Base-by-base conservation (phyloP, 2,888 invertebrate species). In the Drosophila prolongata region DNA sequence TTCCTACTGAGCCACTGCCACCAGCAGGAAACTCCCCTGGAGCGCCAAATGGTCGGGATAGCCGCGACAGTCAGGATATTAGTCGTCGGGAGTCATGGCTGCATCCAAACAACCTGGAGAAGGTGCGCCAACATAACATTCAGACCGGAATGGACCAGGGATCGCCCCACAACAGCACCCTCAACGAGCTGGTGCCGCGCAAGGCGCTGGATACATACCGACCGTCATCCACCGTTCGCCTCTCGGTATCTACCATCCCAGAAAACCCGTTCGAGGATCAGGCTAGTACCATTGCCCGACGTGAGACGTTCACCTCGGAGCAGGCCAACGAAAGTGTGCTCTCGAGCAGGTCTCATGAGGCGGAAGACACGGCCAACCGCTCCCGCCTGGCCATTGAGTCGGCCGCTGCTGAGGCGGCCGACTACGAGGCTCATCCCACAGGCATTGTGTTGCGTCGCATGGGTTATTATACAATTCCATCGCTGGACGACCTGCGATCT, bases 401-500 rank as follows among this genome's bases (percentile, higher is more conserved):
- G 1, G 67, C 65, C 16, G 47, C 46, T 1, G 56, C 13, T 11
- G 72, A 72, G 10, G 35, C 14, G 2, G 53, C 53, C 1, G 82
- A 87, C 3, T 67, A 67, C 14, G 91, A 91, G 43, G 80, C 90
- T 1, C 95, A 96, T 90, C 95, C 96, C 0, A 95, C 97, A 0
- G 97, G 97, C 1, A 95, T 98, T 6, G 94, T 94, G 8, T 93
- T 98, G 44, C 95, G 94, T 0, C 93, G 98, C 0, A 95, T 93
- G 0, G 98, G 98, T 1, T 99, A 99, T 92, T 99, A 97, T 91
- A 98, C 97, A 0, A 95, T 97, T 72, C 99, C 99, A 0, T 93
- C 95, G 0, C 90, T 98, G 65, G 96, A 97, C 43, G 96, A 97
- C 77, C 94, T 99, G 83, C 94, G 94, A 86, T 94, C 94, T 1